A percentile compares a stretch with the other conserved stretches of the same genome.
Conservation (phyloP, 2,797 vertebrate genomes). For the Buceros bicornis region DNA sequence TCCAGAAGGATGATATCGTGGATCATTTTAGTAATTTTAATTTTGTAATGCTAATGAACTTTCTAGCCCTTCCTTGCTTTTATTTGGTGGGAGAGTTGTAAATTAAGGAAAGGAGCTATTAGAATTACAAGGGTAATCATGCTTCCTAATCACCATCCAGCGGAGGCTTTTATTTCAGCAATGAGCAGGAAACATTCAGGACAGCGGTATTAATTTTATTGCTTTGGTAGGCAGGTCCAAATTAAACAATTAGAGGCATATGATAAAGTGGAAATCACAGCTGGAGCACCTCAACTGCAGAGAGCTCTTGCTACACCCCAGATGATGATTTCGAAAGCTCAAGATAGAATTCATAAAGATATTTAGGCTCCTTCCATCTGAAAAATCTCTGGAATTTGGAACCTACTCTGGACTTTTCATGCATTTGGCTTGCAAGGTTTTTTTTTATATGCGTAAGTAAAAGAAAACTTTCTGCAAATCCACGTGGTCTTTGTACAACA, state of each 20-base stretch:
- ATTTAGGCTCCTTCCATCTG: background rate
- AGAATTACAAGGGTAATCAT: background rate
- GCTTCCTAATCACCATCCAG: background rate
- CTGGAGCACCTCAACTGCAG: background rate
- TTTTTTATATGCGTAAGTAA: background rate
- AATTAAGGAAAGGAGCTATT: background rate
- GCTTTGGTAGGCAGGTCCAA: background rate
- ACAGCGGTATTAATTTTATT: background rate
- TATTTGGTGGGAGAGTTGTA: background rate
- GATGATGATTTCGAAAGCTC: background rate
- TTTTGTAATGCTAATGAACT: slow-evolving; percentile 23
- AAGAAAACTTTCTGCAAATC: background rate
- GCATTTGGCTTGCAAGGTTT: background rate
- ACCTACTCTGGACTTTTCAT: fast-evolving
- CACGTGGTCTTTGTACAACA: background rate
- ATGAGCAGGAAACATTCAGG: background rate
- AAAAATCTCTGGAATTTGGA: background rate
- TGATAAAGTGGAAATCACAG: background rate
- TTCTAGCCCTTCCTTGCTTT: background rate
- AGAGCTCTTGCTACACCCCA: background rate
- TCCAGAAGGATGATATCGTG: background rate
- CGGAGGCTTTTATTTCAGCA: background rate
- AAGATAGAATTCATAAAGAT: background rate
- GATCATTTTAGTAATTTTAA: background rate
- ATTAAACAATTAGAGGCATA: background rate